Conservation (phyloP, 2,113 vertebrate genomes). For the Mus musculus region DNA sequence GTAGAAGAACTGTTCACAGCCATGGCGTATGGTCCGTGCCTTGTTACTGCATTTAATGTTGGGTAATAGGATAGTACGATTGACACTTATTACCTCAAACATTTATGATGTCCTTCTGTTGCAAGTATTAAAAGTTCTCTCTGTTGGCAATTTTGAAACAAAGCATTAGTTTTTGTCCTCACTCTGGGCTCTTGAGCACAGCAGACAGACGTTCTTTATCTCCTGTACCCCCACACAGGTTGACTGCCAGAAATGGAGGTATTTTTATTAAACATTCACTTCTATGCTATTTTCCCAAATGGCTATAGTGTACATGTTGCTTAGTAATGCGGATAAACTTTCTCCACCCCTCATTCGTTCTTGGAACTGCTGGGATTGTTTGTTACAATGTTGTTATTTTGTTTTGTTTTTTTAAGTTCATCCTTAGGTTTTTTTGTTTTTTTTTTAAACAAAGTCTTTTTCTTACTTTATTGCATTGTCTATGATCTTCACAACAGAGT, state of each 20-base stretch:
- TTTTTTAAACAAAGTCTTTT: neutral
- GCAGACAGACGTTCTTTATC: neutral
- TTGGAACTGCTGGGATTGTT: neutral
- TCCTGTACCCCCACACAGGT: neutral
- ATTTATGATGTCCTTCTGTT: neutral
- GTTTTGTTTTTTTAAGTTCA: neutral
- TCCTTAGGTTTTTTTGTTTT: neutral
- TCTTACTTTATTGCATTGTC: neutral
- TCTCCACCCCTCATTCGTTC: too few relatives aligned
- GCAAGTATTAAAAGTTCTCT: neutral
- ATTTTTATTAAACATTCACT: neutral
- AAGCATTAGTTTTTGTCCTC: neutral
- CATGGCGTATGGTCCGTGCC: too few relatives aligned
- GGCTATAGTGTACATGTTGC: neutral
- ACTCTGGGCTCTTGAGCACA: neutral
- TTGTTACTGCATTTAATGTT: neutral
- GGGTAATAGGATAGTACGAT: neutral
- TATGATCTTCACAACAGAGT: neutral
- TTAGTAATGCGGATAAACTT: too few relatives aligned
- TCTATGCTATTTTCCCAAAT: neutral
- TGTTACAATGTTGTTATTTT: neutral
- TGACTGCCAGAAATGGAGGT: neutral
- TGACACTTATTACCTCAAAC: neutral
- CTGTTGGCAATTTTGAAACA: neutral
- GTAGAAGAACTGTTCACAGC: too few relatives aligned